Base-by-base conservation (phyloP, 2,797 vertebrate species). In the Siniperca undulata region DNA sequence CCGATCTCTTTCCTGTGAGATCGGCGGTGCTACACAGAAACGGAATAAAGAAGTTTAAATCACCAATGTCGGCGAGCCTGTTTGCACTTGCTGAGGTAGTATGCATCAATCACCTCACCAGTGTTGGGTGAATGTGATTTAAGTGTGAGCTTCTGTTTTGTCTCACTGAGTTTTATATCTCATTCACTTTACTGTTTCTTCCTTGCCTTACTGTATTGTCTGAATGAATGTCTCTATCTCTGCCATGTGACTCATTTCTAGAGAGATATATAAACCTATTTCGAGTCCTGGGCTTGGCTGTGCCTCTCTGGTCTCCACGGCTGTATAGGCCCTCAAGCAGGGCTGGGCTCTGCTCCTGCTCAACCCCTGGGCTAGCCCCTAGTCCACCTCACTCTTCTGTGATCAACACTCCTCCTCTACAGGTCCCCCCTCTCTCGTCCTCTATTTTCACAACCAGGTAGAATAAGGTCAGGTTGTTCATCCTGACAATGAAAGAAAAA, bases 41-140 rank as follows among this genome's bases (percentile, higher is more conserved):
- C 71, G 27, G 80, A 90, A 91, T 92, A 89, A 91, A 93, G 90
- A 92, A 78, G 87, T 89, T 89, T 89, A 86, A 90, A 92, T 93
- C 83, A 64, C 77, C 42, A 12, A 38, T 72, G 74, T 67, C 62
- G 42, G 80, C 44, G 34, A 69, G 83, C 71, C 60, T 79, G 74
- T 90, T 88, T 83, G 84, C 77, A 78, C 79, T 82, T 58, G 62
- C 80, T 55, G 83, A 88, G 72, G 71, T 86, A 75, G 83, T 86
- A 66, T 78, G 52, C 84, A 90, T 92, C 87, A 86, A 78, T 93
- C 92, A 90, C 83, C 74, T 76, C 69, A 58, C 86, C 75, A 78
- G 38, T 77, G 79, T 93, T 81, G 81, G 36, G 72, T 84, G 72
- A 86, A 82, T 89, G 71, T 89, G 89, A 92, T 93, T 92, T 88